These are phyloP conservation scores for Acronicta aceris DNA, from an alignment of 2,888 invertebrate species.

Conservation along the genomic window DNA sequence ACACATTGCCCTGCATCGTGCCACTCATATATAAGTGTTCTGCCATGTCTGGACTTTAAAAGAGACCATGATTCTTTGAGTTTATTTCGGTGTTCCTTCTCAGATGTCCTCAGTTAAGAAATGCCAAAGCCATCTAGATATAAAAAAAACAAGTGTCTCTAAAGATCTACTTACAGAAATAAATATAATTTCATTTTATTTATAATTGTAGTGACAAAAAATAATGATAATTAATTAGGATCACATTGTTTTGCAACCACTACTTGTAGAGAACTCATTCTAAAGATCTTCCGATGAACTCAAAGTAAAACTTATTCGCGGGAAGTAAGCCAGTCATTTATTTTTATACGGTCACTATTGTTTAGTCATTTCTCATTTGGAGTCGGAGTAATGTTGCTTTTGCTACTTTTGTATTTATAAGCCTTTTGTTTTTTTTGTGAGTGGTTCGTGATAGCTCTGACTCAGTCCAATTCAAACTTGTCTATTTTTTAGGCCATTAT, in stretches of 20 bases:
- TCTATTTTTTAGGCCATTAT: not conserved
- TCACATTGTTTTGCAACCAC: slow-evolving; percentile 60
- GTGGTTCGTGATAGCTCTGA: not conserved
- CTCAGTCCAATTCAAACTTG: not conserved
- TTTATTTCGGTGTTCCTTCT: no score
- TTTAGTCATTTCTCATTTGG: slow-evolving; percentile 84
- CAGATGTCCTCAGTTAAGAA: no score
- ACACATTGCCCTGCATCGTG: no score
- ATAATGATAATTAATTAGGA: slow-evolving; percentile 12
- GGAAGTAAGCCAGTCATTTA: slow-evolving; percentile 81
- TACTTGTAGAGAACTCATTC: slow-evolving; percentile 80
- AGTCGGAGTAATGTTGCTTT: slow-evolving; percentile 27
- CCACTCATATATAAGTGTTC: no score
- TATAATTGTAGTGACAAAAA: no score
- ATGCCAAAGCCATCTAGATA: no score
- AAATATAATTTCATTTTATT: no score
- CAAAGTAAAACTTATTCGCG: slow-evolving; percentile 84
- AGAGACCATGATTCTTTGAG: no score
- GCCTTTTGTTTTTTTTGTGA: slow-evolving; percentile 14
- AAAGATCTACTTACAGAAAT: no score
- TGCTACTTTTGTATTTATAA: slow-evolving; percentile 19
- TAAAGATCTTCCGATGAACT: slow-evolving; percentile 88
- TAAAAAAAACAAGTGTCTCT: no score
- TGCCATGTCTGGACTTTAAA: no score
- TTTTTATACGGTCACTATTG: slow-evolving; percentile 85